Percentiles rank a stretch among this genome's conserved stretches.
Conservation (phyloP, 2,888 invertebrate genomes). For the Hybos culiciformis region DNA sequence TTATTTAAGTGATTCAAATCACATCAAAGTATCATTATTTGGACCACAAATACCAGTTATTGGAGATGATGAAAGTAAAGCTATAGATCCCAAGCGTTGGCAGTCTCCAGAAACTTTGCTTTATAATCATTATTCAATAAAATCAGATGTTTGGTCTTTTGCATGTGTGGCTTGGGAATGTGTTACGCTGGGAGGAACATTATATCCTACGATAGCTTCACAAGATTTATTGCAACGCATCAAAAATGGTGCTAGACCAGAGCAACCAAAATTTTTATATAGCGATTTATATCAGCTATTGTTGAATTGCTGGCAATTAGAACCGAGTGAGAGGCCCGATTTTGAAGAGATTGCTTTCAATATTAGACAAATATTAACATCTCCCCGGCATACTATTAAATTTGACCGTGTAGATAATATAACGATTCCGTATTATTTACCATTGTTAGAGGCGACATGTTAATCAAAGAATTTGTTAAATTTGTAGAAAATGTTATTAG, state of each 20-base stretch:
- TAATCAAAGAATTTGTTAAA: too few species aligned
- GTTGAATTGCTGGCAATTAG: conserved; percentile 72
- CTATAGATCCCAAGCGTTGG: conserved; percentile 66
- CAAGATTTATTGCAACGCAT: conserved; percentile 55
- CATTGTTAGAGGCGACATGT: conserved; percentile 31
- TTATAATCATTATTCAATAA: conserved; percentile 50
- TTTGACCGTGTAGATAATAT: conserved; percentile 25
- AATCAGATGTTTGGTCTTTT: conserved; percentile 74
- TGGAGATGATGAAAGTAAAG: conserved; percentile 45
- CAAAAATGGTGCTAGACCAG: conserved; percentile 54
- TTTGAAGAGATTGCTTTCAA: conserved; percentile 47
- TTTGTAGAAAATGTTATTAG: too few species aligned
- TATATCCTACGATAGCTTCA: conserved; percentile 53
- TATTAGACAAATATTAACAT: conserved; percentile 32
- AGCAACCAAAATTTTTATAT: conserved; percentile 58
- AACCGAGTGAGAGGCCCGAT: conserved; percentile 63
- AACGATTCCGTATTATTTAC: conserved; percentile 31
- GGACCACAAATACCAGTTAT: conserved; percentile 54
- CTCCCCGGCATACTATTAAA: conserved; percentile 30
- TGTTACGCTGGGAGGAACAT: conserved; percentile 64
- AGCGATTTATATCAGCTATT: conserved; percentile 71
- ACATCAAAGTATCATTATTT: conserved; percentile 61
- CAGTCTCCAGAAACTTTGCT: conserved; percentile 63
- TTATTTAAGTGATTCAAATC: conserved; percentile 47
- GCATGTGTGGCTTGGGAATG: conserved; percentile 75